Percentiles rank a stretch among this genome's conserved stretches.
These are phyloP conservation scores for Toxotes jaculatrix DNA, from an alignment of 2,113 vertebrate genomes.

Conservation along the genomic window DNA sequence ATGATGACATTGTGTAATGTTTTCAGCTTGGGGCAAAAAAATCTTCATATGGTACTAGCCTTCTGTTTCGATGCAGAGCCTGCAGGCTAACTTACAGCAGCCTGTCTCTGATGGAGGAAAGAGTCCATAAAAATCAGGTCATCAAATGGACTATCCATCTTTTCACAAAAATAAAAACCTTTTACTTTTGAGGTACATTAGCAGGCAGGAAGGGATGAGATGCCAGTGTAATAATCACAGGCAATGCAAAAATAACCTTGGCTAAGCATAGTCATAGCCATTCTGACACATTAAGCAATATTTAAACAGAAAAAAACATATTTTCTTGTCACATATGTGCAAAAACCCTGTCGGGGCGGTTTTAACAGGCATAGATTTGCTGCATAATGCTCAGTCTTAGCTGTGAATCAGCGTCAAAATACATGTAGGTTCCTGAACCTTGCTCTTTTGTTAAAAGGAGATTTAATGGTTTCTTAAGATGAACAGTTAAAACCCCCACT, in stretches of 20 bases:
- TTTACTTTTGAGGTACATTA: conserved; percentile 27
- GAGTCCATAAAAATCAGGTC: conserved; percentile 68
- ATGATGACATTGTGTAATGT: conserved; percentile 78
- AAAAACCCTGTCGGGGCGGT: not conserved
- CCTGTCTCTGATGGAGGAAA: conserved; percentile 52
- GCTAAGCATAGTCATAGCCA: not conserved
- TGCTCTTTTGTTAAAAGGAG: conserved; percentile 16
- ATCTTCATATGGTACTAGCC: conserved; percentile 81
- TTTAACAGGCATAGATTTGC: not conserved
- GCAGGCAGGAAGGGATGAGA: not conserved
- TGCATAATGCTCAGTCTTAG: conserved; percentile 25
- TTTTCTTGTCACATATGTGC: not conserved
- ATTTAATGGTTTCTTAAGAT: conserved; percentile 44
- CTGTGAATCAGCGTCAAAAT: conserved; percentile 12
- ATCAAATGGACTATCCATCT: conserved; percentile 42
- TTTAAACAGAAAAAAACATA: not conserved
- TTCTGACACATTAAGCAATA: not conserved
- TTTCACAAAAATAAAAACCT: conserved; percentile 41
- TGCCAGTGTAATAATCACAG: conserved; percentile 1
- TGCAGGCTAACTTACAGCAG: conserved; percentile 70
- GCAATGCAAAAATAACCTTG: not conserved
- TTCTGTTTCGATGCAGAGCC: conserved; percentile 72
- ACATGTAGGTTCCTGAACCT: conserved; percentile 4
- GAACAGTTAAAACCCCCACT: conserved; percentile 28
- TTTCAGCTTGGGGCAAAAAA: conserved; percentile 77